A percentile compares a stretch with the other conserved stretches of the same genome.
These are phyloP conservation scores for Microhierax caerulescens DNA, from an alignment of 2,797 vertebrate genomes.

Conservation along the genomic window DNA sequence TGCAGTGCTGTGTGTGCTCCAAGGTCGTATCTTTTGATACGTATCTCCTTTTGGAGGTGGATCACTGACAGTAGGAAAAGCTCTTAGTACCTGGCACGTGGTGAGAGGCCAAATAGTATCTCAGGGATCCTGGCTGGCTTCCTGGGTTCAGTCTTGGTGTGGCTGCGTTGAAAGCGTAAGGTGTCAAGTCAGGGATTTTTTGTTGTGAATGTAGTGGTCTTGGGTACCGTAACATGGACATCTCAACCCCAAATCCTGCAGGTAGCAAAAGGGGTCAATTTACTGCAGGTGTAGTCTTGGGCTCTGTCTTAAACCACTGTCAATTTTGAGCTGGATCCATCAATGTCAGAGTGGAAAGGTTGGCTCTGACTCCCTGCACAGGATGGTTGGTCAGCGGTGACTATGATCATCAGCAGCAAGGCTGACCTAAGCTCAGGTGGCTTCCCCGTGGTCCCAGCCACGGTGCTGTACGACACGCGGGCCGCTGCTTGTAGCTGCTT, in stretches of 20 bases:
- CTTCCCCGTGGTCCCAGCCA: neutral
- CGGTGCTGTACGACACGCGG: fast-evolving
- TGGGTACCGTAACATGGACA: fast-evolving
- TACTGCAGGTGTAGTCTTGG: no score
- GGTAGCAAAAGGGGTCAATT: no score
- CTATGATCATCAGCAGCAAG: neutral
- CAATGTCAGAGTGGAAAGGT: no score
- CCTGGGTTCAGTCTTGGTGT: neutral
- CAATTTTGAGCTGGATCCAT: neutral
- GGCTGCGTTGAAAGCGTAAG: neutral
- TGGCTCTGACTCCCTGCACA: neutral
- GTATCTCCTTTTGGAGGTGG: neutral
- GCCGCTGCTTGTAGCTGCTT: neutral
- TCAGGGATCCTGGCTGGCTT: neutral
- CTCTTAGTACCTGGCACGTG: neutral
- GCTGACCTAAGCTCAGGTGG: neutral
- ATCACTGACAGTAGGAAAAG: neutral
- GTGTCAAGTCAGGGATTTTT: neutral
- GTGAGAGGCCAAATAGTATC: no score
- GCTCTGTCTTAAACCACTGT: neutral
- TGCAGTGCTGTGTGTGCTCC: neutral
- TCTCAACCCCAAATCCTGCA: neutral
- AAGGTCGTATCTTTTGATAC: neutral
- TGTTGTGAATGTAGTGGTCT: neutral
- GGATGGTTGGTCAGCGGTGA: neutral